These are phyloP conservation scores for Pangasianodon hypophthalmus DNA, from an alignment of 2,113 vertebrate species.

Conservation along the genomic window DNA sequence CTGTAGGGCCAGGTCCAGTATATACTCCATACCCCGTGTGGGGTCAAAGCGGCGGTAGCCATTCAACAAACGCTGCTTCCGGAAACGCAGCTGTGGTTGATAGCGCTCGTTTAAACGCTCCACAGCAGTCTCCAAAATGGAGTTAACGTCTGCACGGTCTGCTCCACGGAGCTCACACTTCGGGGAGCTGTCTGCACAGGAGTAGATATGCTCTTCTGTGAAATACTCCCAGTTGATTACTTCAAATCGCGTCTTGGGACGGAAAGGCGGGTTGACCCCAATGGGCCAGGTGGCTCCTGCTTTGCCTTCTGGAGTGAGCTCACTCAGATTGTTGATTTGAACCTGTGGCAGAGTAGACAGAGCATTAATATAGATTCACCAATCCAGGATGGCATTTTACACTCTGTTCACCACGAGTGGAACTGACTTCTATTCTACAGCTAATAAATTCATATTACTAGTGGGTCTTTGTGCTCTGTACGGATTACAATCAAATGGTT, in stretches of 20 bases:
- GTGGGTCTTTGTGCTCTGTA: background rate
- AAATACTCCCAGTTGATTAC: conserved; percentile 97
- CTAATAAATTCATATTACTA: background rate
- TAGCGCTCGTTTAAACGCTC: conserved; percentile 87
- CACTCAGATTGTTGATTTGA: conserved; percentile 92
- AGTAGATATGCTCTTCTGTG: conserved; percentile 91
- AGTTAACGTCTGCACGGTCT: conserved; percentile 79
- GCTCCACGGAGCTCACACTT: conserved; percentile 90
- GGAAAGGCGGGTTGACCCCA: conserved; percentile 88
- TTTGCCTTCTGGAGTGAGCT: conserved; percentile 85
- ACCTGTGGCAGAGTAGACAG: conserved; percentile 69
- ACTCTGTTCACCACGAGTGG: background rate
- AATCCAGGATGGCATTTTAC: background rate
- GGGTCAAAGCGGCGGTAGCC: conserved; percentile 95
- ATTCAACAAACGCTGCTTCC: conserved; percentile 84
- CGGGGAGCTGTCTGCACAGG: conserved; percentile 84
- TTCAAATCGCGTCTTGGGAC: conserved; percentile 89
- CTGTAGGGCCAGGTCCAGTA: conserved; percentile 88
- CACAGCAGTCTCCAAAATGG: conserved; percentile 82
- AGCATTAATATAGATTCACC: background rate
- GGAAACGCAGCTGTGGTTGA: conserved; percentile 89
- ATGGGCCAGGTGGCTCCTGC: conserved; percentile 87
- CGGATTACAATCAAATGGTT: background rate
- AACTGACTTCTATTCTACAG: background rate
- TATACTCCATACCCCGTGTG: conserved; percentile 93